Conservation (phyloP, 2,797 vertebrate species). For the Propithecus perrieri region DNA sequence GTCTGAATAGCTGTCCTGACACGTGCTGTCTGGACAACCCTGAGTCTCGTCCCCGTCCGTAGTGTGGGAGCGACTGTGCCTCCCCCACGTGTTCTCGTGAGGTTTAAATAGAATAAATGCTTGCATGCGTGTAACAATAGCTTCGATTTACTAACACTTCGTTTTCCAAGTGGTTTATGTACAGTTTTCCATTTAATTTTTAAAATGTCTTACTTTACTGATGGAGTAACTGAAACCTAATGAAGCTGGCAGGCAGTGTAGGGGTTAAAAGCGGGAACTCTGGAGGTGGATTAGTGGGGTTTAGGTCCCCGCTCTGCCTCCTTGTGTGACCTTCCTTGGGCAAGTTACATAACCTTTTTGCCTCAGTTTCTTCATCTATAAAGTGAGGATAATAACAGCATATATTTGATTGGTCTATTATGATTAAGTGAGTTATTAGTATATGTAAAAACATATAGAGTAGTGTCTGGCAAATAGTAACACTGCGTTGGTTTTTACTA, state of each 20-base stretch:
- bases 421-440: neutral
- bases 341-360: neutral
- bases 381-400: neutral
- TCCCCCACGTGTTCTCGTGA: neutral
- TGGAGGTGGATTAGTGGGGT: neutral
- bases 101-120: neutral
- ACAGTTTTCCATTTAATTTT: conserved; percentile 19
- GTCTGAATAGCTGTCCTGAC: neutral
- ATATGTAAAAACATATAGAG: conserved; percentile 15
- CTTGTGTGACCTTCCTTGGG: neutral
- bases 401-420: neutral
- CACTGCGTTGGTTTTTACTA: neutral
- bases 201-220: neutral
- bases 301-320: neutral
- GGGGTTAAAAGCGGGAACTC: neutral
- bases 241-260: neutral
- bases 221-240: neutral
- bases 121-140: neutral
- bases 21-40: neutral
- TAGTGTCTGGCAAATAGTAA: neutral
- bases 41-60: neutral
- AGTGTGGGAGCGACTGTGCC: neutral
- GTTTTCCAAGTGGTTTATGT: neutral
- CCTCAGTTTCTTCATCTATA: conserved; percentile 37
- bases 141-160: neutral